Percentiles rank a stretch among this genome's conserved stretches.
Evolutionary conservation across 2,797 vertebrate genomes (phyloP).

Genomic region (Lophotriccus pileatus): DNA sequence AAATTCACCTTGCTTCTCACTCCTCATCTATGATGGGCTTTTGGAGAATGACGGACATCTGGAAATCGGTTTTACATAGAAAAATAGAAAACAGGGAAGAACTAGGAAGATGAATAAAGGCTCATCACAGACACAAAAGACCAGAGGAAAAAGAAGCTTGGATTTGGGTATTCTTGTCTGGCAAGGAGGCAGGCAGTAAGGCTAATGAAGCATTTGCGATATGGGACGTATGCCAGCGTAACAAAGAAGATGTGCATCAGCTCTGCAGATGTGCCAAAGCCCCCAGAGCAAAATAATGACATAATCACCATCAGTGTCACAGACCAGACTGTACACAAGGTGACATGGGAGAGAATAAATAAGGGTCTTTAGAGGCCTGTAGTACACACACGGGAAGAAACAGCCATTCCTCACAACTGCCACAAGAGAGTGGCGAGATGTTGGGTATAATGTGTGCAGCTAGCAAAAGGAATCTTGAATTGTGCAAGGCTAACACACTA

Average conservation of each 20-base stretch:
- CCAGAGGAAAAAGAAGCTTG: constrained; percentile 80
- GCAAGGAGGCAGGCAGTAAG: constrained; percentile 85
- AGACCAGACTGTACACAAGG: constrained; percentile 97
- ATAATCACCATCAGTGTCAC: constrained; percentile 99
- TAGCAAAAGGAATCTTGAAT: constrained; percentile 60
- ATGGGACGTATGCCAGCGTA: constrained; percentile 84
- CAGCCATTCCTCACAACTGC: constrained; percentile 50
- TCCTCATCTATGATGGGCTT: constrained; percentile 58
- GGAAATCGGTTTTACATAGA: constrained; percentile 75
- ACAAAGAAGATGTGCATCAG: constrained; percentile 92
- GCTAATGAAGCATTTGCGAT: constrained; percentile 83
- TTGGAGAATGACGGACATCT: constrained; percentile 77
- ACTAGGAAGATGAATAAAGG: constrained; percentile 82
- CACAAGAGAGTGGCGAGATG: constrained; percentile 47
- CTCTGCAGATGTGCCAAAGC: constrained; percentile 94
- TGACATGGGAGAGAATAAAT: constrained; percentile 90
- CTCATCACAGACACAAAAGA: constrained; percentile 83
- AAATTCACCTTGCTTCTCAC: constrained; percentile 74
- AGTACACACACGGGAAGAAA: constrained; percentile 70
- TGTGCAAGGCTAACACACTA: constrained; percentile 39
- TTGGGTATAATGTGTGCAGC: constrained; percentile 20
- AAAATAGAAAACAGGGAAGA: constrained; percentile 78
- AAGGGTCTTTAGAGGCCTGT: constrained; percentile 75
- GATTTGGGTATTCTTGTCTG: constrained; percentile 85
- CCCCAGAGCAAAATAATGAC: constrained; percentile 97